Base-by-base conservation (phyloP, 2,888 invertebrate species). In the Phymatocera aterrima region DNA sequence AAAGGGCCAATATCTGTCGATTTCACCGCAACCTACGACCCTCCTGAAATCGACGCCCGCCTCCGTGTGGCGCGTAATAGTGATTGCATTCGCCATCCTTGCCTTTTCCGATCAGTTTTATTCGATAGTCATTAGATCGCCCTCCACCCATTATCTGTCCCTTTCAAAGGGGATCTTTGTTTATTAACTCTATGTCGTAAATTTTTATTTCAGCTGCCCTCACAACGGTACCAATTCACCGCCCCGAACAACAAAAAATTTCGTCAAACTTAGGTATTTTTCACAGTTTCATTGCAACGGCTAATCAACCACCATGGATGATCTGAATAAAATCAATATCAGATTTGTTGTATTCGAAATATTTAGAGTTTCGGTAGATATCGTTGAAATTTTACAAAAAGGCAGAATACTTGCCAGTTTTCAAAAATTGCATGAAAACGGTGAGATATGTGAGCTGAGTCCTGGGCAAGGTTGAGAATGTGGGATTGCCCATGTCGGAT, bases 1-100 rank as follows among this genome's bases (percentile, higher is more conserved):
- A 79, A 83, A 82, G 81, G 75, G 83, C 83, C 84, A 81, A 85
- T 83, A 87, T 85, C 86, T 85, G 88, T 88, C 88, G 83, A 79
- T 79, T 84, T 87, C 84, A 85, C 81, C 81, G 80, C 80, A 84
- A 86, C 81, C 78, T 85, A 87, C 79, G 84, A 83, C 80, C 84
- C 48, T 80, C 78, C 77, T 64, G 78, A 79, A 81, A 77, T 77
- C 77, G 64, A 77, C 48, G 48, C 46, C 77, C 37, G 12, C 31
- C 64, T 31, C 57, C 40, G 21, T 40, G 21, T 46, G 57, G 28
- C 77, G 57, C 78, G 70, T 81, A 81, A 83, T 79, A 81, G 78
- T 79, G 79, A 79, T 82, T 79, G 72, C 68, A 75, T 79, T 82
- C 65, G 60, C 48, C 70, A 15, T 74, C 78, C 78, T 74, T 34